Evolutionary conservation across 2,888 invertebrate genomes (phyloP).

Genomic region (Dicyrtoma fusca): DNA sequence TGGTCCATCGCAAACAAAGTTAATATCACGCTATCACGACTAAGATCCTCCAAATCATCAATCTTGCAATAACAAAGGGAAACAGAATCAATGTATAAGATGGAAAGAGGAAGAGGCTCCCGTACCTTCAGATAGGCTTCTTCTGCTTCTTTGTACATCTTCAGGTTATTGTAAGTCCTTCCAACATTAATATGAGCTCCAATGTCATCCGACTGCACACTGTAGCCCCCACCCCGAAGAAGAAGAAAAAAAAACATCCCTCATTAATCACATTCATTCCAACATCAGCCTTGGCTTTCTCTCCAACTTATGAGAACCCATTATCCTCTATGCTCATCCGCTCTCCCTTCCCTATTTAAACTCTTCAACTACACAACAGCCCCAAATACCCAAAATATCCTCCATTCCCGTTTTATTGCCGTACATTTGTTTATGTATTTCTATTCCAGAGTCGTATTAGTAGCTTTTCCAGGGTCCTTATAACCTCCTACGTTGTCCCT

Average conservation of each 20-base stretch:
- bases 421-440: neutral
- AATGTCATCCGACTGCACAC: conserved; percentile 92
- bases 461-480: too few relatives aligned
- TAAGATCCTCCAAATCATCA: conserved; percentile 42
- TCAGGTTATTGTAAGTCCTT: conserved; percentile 88
- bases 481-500: neutral
- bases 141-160: conserved; percentile 86
- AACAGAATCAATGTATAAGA: conserved; percentile 26
- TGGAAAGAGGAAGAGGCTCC: neutral
- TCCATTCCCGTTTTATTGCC: conserved; percentile 1
- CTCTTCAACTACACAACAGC: neutral
- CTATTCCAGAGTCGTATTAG: too few relatives aligned
- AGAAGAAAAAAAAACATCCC: conserved; percentile 22
- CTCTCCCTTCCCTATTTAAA: neutral
- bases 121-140: conserved; percentile 81
- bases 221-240: conserved; percentile 54
- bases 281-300: conserved; percentile 6
- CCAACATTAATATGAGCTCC: conserved; percentile 98
- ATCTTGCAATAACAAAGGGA: conserved; percentile 42
- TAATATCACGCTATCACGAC: conserved; percentile 36
- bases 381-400: neutral
- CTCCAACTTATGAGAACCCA: neutral
- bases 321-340: neutral
- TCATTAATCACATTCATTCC: conserved; percentile 30
- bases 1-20: conserved; percentile 43